Conservation (phyloP, 2,113 vertebrate species). For the Hucho hucho region DNA sequence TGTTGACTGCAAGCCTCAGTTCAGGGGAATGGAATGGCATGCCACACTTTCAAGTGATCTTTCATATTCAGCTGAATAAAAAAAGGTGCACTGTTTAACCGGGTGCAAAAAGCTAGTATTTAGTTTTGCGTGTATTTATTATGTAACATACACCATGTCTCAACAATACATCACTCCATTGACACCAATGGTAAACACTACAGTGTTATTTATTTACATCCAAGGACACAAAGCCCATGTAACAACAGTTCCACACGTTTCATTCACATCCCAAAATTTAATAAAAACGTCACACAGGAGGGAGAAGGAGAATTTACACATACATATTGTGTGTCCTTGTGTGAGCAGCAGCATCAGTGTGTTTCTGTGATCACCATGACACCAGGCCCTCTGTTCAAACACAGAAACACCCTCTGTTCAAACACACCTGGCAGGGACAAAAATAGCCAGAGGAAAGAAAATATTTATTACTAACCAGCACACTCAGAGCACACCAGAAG, state of each 20-base stretch:
- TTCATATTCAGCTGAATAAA: not conserved
- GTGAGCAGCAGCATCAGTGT: constrained; percentile 21
- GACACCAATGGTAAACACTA: not conserved
- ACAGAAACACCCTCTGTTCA: constrained; percentile 14
- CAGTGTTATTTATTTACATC: not conserved
- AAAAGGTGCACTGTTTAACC: no score
- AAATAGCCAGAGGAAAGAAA: constrained; percentile 40
- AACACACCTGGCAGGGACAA: constrained; percentile 45
- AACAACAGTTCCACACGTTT: constrained; percentile 15
- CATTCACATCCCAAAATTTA: constrained; percentile 15
- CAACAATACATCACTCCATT: not conserved
- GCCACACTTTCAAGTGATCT: not conserved
- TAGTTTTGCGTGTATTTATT: no score
- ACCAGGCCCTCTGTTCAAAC: not conserved
- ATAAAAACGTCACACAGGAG: constrained; percentile 33
- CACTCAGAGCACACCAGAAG: constrained; percentile 55
- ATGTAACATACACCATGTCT: not conserved
- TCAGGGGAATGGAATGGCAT: not conserved
- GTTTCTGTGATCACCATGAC: constrained; percentile 18
- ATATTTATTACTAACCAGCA: constrained; percentile 19
- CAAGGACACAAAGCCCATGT: not conserved
- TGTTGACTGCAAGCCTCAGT: not conserved
- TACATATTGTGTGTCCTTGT: constrained; percentile 21
- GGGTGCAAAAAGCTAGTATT: no score
- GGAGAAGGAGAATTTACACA: constrained; percentile 49